Evolutionary conservation across 2,888 invertebrate genomes (phyloP), one percentile per base, ranked within the genome.

Genomic region (Anoncus sp.): DNA sequence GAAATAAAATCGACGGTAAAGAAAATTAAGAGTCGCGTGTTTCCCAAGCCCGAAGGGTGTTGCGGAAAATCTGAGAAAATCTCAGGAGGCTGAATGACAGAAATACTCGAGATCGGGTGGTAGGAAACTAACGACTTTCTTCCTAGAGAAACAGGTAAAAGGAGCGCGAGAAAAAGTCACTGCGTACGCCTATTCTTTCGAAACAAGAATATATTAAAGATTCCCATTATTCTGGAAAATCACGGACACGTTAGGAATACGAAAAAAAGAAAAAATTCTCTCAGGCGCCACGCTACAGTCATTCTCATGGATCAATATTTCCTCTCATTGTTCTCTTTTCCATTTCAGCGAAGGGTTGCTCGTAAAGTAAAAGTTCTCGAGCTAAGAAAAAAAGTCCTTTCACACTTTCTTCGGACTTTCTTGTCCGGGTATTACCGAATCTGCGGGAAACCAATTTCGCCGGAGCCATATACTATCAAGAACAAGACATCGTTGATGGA

Each of bases 291-390:
- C 9, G 5, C 18, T n/a, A 20, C n/a, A 40, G 22, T 31, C 31
- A 31, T 31, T 31, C 31, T 31, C n/a, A n/a, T 31, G 3, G 31
- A 31, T 31, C 31, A 31, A 31, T n/a, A n/a, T 31, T 31, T 7
- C 31, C 24, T 63, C 35, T 35, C 35, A n/a, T n/a, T 14, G 24
- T 53, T 27, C 24, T 55, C 72, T 51, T 57, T 62, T 57, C 47
- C 14, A 22, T 63, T 83, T 79, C 82, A 81, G 51, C 84, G 87
- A 86, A 85, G 85, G 84, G 85, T 85, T 87, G 83, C 84, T 83
- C 87, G 79, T 87, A 85, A 87, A 87, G 77, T 77, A 76, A 69
- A 70, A 81, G 66, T 74, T 63, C 63, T 53, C 73, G 27, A 51
- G 53, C 10, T 14, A 31, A 71, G 20, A 53, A 43, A 22, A 71